Conservation (phyloP, 2,888 invertebrate species). For the Zygogramma bicolorata region DNA sequence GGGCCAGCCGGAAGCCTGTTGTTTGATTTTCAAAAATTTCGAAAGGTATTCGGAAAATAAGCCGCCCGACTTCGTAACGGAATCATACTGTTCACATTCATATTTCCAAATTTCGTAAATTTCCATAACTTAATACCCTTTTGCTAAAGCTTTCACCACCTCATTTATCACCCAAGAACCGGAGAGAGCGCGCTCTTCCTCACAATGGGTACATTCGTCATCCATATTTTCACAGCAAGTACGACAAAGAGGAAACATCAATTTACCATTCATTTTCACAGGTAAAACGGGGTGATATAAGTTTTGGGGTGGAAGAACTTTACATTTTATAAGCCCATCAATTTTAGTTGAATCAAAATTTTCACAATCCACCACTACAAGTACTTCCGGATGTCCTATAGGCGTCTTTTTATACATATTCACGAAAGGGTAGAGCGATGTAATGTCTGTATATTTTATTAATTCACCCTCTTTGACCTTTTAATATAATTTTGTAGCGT, state of each 20-base stretch:
- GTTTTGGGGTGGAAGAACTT: conserved; percentile 41
- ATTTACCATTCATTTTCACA: conserved; percentile 43
- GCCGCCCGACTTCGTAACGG: conserved; percentile 51
- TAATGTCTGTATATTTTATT: too few species aligned
- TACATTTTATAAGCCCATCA: conserved; percentile 35
- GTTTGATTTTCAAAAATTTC: conserved; percentile 50
- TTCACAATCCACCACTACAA: conserved; percentile 40
- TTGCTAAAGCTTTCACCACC: too few species aligned
- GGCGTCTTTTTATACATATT: conserved; percentile 53
- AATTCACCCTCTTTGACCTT: too few species aligned
- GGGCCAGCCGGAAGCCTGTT: conserved; percentile 48
- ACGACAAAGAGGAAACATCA: conserved; percentile 56
- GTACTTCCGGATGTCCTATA: conserved; percentile 50
- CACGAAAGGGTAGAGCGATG: conserved; percentile 55
- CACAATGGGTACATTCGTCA: conserved; percentile 6
- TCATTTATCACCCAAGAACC: conserved; percentile 56
- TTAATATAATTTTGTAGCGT: too few species aligned
- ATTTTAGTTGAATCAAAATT: conserved; percentile 23
- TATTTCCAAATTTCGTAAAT: too few species aligned
- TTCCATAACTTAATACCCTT: too few species aligned
- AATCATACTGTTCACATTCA: too few species aligned
- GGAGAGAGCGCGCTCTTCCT: conserved; percentile 41
- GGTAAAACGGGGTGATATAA: conserved; percentile 56
- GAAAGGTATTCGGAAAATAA: conserved; percentile 55
- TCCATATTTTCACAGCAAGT: conserved; percentile 50